Conservation (phyloP, 2,113 vertebrate species). For the Macquaria australasica region DNA sequence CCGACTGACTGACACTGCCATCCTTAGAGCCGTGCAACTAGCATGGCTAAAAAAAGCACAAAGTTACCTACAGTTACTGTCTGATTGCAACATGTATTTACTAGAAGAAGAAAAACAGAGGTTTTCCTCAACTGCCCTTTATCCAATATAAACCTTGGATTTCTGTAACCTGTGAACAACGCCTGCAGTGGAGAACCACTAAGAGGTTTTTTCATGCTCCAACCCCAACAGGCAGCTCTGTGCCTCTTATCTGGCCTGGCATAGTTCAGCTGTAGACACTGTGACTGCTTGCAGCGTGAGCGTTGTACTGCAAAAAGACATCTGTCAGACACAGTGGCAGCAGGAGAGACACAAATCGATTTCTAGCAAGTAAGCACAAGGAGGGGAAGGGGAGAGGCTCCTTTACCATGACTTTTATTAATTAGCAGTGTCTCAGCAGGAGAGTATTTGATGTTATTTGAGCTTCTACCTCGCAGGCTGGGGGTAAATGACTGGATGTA, state of each 20-base stretch:
- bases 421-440: constrained; percentile 83
- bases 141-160: constrained; percentile 39
- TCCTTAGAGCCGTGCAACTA: background rate
- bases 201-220: constrained; percentile 46
- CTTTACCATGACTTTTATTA: constrained; percentile 80
- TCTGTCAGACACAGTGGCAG: constrained; percentile 71
- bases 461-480: constrained; percentile 60
- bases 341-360: constrained; percentile 79
- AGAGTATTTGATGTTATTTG: constrained; percentile 66
- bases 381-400: constrained; percentile 66
- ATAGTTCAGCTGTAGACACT: constrained; percentile 55
- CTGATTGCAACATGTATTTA: constrained; percentile 1
- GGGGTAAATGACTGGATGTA: constrained; percentile 66
- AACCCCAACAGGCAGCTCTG: constrained; percentile 49
- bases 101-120: background rate
- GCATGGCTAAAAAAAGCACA: background rate
- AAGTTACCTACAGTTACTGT: background rate
- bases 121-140: constrained; percentile 8
- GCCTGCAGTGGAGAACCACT: constrained; percentile 38
- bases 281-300: constrained; percentile 62
- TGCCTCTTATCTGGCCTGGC: constrained; percentile 58
- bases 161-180: constrained; percentile 41
- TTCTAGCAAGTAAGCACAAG: constrained; percentile 82
- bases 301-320: constrained; percentile 70
- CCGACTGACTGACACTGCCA: background rate